Evolutionary conservation across 2,888 invertebrate genomes (phyloP).

Genomic region (Hanleya hanleyi): DNA sequence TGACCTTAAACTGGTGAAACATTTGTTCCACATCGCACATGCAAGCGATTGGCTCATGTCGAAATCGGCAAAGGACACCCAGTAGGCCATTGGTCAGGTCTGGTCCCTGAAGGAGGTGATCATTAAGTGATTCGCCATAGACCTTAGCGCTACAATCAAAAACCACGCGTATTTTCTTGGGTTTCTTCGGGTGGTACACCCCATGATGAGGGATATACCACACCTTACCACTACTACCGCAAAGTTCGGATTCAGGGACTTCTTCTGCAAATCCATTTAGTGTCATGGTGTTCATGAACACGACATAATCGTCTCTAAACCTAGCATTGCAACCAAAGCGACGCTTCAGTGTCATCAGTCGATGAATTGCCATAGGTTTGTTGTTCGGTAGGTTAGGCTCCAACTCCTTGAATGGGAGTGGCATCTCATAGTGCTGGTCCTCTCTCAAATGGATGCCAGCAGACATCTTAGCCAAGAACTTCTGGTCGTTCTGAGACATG

Average conservation of each 20-base stretch:
- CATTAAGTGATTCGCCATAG: slow-evolving; percentile 24
- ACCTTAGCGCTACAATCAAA: slow-evolving; percentile 1
- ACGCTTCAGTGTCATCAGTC: not conserved
- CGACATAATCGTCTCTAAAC: not conserved
- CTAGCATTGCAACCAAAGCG: not conserved
- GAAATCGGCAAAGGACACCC: slow-evolving; percentile 26
- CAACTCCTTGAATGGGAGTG: slow-evolving; percentile 17
- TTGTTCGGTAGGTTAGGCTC: not conserved
- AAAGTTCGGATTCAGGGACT: not conserved
- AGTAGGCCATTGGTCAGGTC: slow-evolving; percentile 21
- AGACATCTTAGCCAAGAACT: slow-evolving; percentile 3
- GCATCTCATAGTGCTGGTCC: slow-evolving; percentile 23
- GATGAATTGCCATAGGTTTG: no score
- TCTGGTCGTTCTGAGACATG: slow-evolving; percentile 1
- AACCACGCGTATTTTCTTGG: no score
- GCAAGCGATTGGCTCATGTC: slow-evolving; percentile 23
- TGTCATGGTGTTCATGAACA: not conserved
- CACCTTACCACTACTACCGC: not conserved
- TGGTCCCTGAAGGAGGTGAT: slow-evolving; percentile 25
- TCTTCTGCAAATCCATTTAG: not conserved
- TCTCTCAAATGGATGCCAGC: slow-evolving; percentile 1
- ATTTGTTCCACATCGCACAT: slow-evolving; percentile 20
- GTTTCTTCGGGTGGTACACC: no score
- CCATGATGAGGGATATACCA: slow-evolving; percentile 20
- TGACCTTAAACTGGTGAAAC: no score